Percentiles rank a stretch among this genome's conserved stretches.
Conservation (phyloP, 1,140 invertebrate species). For the Aporrectodea caliginosa region DNA sequence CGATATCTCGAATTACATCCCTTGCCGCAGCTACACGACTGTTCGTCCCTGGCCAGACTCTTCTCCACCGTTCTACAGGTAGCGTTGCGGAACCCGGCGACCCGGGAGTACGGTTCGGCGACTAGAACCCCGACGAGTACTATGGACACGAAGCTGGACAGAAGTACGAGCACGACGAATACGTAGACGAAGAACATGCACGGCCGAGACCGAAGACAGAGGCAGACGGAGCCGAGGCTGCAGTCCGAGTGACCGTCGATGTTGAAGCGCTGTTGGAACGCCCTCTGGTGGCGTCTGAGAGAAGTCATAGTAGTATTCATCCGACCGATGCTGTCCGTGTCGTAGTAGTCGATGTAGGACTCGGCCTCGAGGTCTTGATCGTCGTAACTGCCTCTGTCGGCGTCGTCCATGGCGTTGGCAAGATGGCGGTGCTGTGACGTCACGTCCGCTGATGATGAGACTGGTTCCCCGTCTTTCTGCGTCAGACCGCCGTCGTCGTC, state of each 20-base stretch:
- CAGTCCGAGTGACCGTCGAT: background rate
- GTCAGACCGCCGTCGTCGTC: background rate
- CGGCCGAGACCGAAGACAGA: background rate
- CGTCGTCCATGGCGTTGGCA: background rate
- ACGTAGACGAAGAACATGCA: background rate
- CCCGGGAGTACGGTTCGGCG: background rate
- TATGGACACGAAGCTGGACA: background rate
- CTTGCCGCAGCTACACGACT: conserved; percentile 16
- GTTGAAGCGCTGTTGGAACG: background rate
- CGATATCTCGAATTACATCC: conserved; percentile 11
- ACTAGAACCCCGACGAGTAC: background rate
- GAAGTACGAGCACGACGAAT: background rate
- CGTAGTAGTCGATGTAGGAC: background rate
- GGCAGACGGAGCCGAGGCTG: background rate
- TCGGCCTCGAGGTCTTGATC: background rate
- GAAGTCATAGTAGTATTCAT: background rate
- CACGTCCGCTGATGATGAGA: background rate
- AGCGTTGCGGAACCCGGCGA: background rate
- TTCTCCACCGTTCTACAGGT: background rate
- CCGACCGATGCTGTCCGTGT: background rate
- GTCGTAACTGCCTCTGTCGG: background rate
- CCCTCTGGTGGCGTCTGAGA: background rate
- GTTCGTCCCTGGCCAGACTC: background rate
- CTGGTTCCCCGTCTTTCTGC: too few species aligned
- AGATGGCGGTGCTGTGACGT: background rate